Percentiles rank a stretch among this genome's conserved stretches.
phyloP scores from a whole-genome alignment of 2,797 vertebrate genomes.

The Eupleurogrammus muticus region DNA sequence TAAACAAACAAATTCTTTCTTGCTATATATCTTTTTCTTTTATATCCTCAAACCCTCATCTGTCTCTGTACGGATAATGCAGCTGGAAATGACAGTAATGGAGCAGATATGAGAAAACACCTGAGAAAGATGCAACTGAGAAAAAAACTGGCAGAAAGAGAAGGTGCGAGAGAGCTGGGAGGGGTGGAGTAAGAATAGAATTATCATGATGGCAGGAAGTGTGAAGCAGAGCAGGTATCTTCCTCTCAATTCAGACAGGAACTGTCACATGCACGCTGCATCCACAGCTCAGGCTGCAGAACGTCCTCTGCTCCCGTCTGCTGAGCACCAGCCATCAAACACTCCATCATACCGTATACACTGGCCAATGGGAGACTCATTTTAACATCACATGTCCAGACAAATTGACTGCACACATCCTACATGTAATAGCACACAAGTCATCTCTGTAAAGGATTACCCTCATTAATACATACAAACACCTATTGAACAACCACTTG shows the following conservation, averaged over 20 bases:
- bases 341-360: slow-evolving; percentile 1
- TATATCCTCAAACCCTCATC: slow-evolving; percentile 58
- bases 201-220: slow-evolving; percentile 11
- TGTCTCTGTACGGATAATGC: slow-evolving; percentile 57
- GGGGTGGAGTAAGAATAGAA: slow-evolving; percentile 37
- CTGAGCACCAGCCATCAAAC: slow-evolving; percentile 25
- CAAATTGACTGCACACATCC: not conserved
- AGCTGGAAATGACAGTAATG: slow-evolving; percentile 58
- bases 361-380: slow-evolving; percentile 1
- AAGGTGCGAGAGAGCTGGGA: not conserved
- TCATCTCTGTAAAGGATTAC: not conserved
- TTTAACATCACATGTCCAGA: slow-evolving; percentile 10
- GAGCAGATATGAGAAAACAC: slow-evolving; percentile 43
- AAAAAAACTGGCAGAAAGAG: slow-evolving; percentile 11
- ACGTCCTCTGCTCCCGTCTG: slow-evolving; percentile 9
- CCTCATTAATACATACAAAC: slow-evolving; percentile 1
- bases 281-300: slow-evolving; percentile 1
- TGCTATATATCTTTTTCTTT: slow-evolving; percentile 60
- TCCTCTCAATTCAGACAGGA: slow-evolving; percentile 10
- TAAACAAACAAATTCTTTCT: slow-evolving; percentile 27
- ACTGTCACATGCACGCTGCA: slow-evolving; percentile 20
- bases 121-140: slow-evolving; percentile 32
- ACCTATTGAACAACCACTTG: no score
- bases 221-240: slow-evolving; percentile 12
- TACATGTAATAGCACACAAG: not conserved